Conservation (phyloP, 2,797 vertebrate genomes). For the Carcharodon carcharias region DNA sequence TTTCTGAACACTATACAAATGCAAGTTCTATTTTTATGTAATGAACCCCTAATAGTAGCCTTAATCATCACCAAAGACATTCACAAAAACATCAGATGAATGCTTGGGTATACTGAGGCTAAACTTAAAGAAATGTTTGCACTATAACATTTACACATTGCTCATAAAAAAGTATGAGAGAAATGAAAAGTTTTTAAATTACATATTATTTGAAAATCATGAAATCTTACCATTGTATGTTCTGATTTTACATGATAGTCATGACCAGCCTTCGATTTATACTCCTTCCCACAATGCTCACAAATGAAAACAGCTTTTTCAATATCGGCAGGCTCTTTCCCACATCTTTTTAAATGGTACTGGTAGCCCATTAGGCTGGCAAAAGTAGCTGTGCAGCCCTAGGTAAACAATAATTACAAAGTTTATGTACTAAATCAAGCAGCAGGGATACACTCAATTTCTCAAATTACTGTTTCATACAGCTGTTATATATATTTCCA, state of each 20-base stretch:
- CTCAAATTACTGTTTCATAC: neutral
- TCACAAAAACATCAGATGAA: neutral
- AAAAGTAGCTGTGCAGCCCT: slow-evolving; percentile 87
- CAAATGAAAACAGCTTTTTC: slow-evolving; percentile 82
- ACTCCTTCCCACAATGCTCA: slow-evolving; percentile 78
- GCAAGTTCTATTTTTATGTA: neutral
- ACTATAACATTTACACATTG: neutral
- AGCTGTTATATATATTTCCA: neutral
- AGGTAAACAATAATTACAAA: neutral
- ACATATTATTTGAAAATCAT: neutral
- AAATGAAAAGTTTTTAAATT: neutral
- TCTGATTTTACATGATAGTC: slow-evolving; percentile 84
- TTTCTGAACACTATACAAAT: neutral
- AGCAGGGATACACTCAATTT: neutral
- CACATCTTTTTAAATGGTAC: slow-evolving; percentile 90
- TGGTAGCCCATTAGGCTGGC: slow-evolving; percentile 94
- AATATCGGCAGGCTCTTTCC: slow-evolving; percentile 71
- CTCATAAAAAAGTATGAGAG: neutral
- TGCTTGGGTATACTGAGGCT: neutral
- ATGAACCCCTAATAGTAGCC: neutral
- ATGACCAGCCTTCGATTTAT: slow-evolving; percentile 86
- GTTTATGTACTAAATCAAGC: neutral
- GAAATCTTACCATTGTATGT: slow-evolving; percentile 48
- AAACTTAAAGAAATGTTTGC: neutral
- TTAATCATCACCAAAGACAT: neutral